Percentiles rank a stretch among this genome's conserved stretches.
phyloP scores from a whole-genome alignment of 2,888 invertebrate species.

The Eristalinus aeneus region DNA sequence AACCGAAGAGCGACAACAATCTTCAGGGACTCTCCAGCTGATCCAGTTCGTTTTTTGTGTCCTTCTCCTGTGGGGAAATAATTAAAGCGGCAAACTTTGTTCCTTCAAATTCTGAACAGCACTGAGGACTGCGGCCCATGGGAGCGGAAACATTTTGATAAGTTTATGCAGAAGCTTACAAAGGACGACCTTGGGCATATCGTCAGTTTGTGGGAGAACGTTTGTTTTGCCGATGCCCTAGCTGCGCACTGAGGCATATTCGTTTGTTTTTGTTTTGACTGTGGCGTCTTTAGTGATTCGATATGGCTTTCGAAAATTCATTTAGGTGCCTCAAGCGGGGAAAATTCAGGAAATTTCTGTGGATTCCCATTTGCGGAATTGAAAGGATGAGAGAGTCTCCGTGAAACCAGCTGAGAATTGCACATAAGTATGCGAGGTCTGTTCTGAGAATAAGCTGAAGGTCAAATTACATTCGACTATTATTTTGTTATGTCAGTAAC shows the following conservation, averaged over 20 bases:
- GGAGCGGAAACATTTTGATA: slow-evolving; percentile 12
- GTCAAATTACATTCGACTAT: too few species aligned
- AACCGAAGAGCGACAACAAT: slow-evolving; percentile 12
- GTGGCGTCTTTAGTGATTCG: too few species aligned
- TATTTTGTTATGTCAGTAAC: too few species aligned
- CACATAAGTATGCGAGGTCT: too few species aligned
- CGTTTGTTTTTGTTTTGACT: too few species aligned
- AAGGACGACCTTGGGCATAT: slow-evolving; percentile 17
- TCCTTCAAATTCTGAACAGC: neutral
- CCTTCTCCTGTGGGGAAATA: slow-evolving; percentile 1
- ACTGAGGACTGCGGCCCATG: neutral
- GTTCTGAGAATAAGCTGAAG: too few species aligned
- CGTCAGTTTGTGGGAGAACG: neutral
- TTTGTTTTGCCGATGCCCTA: neutral
- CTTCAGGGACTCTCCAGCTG: slow-evolving; percentile 15
- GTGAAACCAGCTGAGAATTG: too few species aligned
- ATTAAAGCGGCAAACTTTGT: slow-evolving; percentile 18
- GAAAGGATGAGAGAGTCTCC: too few species aligned
- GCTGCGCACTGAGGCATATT: slow-evolving; percentile 13
- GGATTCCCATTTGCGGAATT: too few species aligned
- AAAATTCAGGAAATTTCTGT: too few species aligned
- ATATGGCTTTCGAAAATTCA: too few species aligned
- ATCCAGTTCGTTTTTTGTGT: neutral
- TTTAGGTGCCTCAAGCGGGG: too few species aligned
- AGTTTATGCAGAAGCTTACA: slow-evolving; percentile 38